A percentile compares a stretch with the other conserved stretches of the same genome.
Evolutionary conservation across 2,113 vertebrate genomes (phyloP).

Genomic region (Ceratotherium simum): DNA sequence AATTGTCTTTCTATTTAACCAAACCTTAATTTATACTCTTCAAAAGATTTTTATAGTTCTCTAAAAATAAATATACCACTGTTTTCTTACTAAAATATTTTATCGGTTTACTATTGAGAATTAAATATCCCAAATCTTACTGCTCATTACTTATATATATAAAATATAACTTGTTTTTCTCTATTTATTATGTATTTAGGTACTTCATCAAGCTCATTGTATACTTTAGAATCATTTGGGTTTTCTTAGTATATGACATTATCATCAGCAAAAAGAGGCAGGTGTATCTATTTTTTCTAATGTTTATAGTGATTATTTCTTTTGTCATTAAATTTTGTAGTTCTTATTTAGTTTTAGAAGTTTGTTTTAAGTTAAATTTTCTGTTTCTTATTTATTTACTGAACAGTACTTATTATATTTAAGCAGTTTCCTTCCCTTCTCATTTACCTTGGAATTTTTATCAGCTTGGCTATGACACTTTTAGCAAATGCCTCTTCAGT

Average conservation of each 20-base stretch:
- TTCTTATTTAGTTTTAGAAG: not conserved
- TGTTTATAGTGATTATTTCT: not conserved
- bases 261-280: not conserved
- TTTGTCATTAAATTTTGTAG: not conserved
- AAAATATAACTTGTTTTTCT: not conserved
- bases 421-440: not conserved
- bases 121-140: not conserved
- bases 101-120: not conserved
- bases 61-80: not conserved
- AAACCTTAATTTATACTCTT: not conserved
- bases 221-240: not conserved
- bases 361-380: not conserved
- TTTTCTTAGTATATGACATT: not conserved
- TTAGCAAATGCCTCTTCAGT: not conserved
- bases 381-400: not conserved
- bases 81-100: not conserved
- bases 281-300: not conserved
- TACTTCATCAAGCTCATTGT: not conserved
- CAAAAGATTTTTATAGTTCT: not conserved
- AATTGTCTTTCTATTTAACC: not conserved
- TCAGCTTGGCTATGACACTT: not conserved
- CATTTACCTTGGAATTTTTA: not conserved
- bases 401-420: not conserved
- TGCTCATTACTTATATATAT: not conserved
- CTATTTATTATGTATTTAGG: not conserved